Evolutionary conservation across 2,797 vertebrate species (phyloP), one percentile per base, ranked within the genome.

Genomic region (Melanotaenia parkinsoni): DNA sequence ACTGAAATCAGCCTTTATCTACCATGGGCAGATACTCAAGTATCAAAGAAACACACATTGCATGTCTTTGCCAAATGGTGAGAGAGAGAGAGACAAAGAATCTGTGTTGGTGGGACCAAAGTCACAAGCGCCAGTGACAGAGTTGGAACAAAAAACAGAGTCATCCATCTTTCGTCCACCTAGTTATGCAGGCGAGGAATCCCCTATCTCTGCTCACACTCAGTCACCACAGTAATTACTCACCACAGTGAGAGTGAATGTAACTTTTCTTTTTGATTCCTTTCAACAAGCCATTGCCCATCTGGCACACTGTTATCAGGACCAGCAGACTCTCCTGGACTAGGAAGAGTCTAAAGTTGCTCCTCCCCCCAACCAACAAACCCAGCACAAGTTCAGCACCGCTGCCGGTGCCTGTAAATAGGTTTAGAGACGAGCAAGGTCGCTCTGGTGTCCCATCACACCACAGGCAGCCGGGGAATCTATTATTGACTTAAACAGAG

Each of bases 161-260:
- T 43, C 67, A 74, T 89, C 77, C 67, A 54, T 87, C 83, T 85
- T 68, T 67, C 11, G 8, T 83, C 57, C 58, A 63, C 72, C 66
- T 75, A 35, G 81, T 85, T 85, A 73, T 82, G 76, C 74, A 77
- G 76, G 72, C 76, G 81, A 81, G 85, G 89, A 83, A 87, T 91
- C 77, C 80, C 79, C 80, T 86, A 84, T 91, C 89, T 89, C 62
- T 0, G 67, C 78, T 70, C 69, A 26, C 80, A 70, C 76, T 86
- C 77, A 0, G 79, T 84, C 75, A 68, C 76, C 72, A 79, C 76
- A 11, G 77, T 84, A 83, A 91, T 92, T 86, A 86, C 79, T 90
- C 80, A 82, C 69, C 73, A 40, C 74, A 72, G 77, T 65, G 65
- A 74, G 81, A 74, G 72, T 53, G 67, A 14, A 70, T 70, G 59